Evolutionary conservation across 2,888 invertebrate species (phyloP).

Genomic region (Melinaea menophilus): DNA sequence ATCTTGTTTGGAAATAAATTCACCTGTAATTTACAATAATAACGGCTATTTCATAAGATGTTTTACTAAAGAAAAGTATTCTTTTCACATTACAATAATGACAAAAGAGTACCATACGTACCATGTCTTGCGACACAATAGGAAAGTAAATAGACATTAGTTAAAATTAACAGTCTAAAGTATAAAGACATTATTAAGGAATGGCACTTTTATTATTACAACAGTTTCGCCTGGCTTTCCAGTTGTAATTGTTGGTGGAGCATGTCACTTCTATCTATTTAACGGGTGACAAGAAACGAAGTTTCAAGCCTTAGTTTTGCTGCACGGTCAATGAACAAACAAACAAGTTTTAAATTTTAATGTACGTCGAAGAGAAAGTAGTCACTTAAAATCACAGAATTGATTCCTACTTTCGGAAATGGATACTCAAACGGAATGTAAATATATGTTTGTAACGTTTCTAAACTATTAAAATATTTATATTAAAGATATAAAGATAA

Average conservation of each 20-base stretch:
- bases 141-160: slow-evolving; percentile 31
- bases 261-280: slow-evolving; percentile 63
- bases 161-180: slow-evolving; percentile 38
- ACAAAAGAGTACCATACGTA: slow-evolving; percentile 30
- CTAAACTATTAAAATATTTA: neutral
- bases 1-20: slow-evolving; percentile 40
- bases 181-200: slow-evolving; percentile 21
- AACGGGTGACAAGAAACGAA: slow-evolving; percentile 55
- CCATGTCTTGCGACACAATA: slow-evolving; percentile 38
- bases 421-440: slow-evolving; percentile 50
- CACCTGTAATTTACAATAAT: slow-evolving; percentile 21
- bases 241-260: slow-evolving; percentile 57
- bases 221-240: slow-evolving; percentile 49
- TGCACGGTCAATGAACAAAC: slow-evolving; percentile 52
- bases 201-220: slow-evolving; percentile 35
- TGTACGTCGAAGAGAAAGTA: slow-evolving; percentile 66
- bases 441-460: slow-evolving; percentile 12
- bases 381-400: slow-evolving; percentile 47
- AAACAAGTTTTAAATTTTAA: slow-evolving; percentile 76
- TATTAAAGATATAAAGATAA: slow-evolving; percentile 5
- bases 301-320: slow-evolving; percentile 59
- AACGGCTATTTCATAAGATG: neutral
- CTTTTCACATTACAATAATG: neutral
- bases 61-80: slow-evolving; percentile 11
- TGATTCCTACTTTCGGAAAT: slow-evolving; percentile 54